Percentiles rank a stretch among this genome's conserved stretches.
Conservation (phyloP, 2,888 invertebrate species). For the Oxystoma pomonae region DNA sequence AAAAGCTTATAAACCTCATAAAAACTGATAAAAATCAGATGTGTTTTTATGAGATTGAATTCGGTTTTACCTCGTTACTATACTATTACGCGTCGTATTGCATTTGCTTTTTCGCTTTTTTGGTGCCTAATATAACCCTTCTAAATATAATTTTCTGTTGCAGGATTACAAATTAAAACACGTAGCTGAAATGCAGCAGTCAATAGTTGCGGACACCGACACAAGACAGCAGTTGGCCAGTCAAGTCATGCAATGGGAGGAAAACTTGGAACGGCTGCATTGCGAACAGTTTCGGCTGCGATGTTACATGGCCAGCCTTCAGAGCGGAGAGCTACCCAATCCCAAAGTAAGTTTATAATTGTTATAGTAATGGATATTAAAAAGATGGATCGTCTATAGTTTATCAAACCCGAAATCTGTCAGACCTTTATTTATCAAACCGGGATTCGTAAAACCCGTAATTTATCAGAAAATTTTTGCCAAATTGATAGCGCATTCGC, state of each 20-base stretch:
- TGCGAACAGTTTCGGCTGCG: conserved; percentile 95
- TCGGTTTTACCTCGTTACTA: neutral
- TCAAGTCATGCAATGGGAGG: conserved; percentile 95
- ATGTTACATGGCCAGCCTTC: conserved; percentile 96
- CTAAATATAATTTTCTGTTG: conserved; percentile 25
- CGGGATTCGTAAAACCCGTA: too few species aligned
- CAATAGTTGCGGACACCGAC: conserved; percentile 91
- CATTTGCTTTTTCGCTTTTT: conserved; percentile 5
- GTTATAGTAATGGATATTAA: too few species aligned
- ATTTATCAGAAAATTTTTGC: too few species aligned
- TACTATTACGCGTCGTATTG: neutral
- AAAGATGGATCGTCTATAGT: too few species aligned
- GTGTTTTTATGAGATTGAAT: neutral
- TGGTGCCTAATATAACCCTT: too few species aligned
- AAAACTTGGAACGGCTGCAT: conserved; percentile 91
- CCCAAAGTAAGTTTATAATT: conserved; percentile 92
- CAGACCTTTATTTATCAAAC: too few species aligned
- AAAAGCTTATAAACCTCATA: too few species aligned
- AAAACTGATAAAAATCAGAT: too few species aligned
- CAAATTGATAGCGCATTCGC: too few species aligned
- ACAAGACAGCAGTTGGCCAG: conserved; percentile 87
- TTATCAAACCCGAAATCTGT: too few species aligned
- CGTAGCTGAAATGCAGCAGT: conserved; percentile 97
- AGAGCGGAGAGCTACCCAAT: conserved; percentile 93
- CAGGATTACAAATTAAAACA: conserved; percentile 96